phyloP scores from a whole-genome alignment of 1,140 invertebrate species.

The Vanessa tameamea region DNA sequence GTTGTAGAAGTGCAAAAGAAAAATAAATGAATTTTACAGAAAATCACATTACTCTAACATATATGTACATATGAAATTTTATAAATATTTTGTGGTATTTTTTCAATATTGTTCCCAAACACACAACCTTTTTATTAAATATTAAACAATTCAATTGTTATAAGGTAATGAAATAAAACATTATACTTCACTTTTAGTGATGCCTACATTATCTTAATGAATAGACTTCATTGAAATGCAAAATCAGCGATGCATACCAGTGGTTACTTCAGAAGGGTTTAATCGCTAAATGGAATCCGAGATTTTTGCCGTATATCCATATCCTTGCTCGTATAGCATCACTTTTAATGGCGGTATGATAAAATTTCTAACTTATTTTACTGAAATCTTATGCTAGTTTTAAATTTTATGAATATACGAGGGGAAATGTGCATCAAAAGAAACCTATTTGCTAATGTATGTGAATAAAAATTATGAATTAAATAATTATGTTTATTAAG shows the following conservation, averaged over 20 bases:
- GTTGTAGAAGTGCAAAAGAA: no score
- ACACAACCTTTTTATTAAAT: neutral
- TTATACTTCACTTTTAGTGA: neutral
- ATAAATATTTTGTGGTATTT: no score
- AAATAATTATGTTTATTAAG: constrained; percentile 7
- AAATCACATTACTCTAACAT: no score
- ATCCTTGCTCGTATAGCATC: neutral
- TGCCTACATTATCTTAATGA: constrained; percentile 47
- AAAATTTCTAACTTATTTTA: constrained; percentile 3
- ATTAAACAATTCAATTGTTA: neutral
- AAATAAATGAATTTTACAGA: no score
- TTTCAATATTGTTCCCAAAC: no score
- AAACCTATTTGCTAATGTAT: constrained; percentile 1
- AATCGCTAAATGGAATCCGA: constrained; percentile 54
- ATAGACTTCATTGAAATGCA: constrained; percentile 64
- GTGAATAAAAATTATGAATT: constrained; percentile 1
- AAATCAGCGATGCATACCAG: constrained; percentile 44
- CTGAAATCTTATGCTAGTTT: constrained; percentile 1
- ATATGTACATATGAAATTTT: no score
- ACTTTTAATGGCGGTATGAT: neutral
- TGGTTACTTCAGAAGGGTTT: constrained; percentile 46
- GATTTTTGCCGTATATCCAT: constrained; percentile 40
- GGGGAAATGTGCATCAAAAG: neutral
- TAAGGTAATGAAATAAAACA: neutral
- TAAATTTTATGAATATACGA: neutral